Evolutionary conservation across 1,140 invertebrate species (phyloP).

Genomic region (Ceratosolen fusciceps): DNA sequence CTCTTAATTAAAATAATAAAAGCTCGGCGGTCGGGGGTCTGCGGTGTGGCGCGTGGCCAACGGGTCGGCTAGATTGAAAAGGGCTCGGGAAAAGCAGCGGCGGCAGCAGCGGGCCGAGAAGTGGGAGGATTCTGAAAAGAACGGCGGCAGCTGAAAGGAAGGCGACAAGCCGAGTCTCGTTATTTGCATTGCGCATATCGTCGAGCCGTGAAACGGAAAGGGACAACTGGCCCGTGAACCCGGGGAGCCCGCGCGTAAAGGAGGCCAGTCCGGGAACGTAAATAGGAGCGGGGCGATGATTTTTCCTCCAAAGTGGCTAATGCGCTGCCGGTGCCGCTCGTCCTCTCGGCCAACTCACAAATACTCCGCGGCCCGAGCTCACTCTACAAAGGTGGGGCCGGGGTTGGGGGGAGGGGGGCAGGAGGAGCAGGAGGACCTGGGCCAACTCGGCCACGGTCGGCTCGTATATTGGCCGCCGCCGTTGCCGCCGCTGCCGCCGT

Average conservation of each 20-base stretch:
- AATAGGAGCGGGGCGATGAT: slow-evolving; percentile 50
- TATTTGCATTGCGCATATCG: neutral
- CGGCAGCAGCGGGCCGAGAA: neutral
- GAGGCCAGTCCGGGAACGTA: slow-evolving; percentile 47
- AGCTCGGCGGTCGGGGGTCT: neutral
- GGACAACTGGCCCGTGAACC: neutral
- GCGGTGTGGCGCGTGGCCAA: too few relatives aligned
- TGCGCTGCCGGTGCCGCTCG: slow-evolving; percentile 30
- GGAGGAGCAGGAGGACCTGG: too few relatives aligned
- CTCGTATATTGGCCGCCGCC: too few relatives aligned
- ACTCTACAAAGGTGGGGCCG: too few relatives aligned
- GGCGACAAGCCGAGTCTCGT: slow-evolving; percentile 15
- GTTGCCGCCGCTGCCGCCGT: too few relatives aligned
- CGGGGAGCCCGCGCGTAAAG: slow-evolving; percentile 43
- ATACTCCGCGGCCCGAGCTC: too few relatives aligned
- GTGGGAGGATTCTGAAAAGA: neutral
- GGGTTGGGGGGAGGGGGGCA: too few relatives aligned
- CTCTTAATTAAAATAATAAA: slow-evolving; percentile 20
- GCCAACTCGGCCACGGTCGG: too few relatives aligned
- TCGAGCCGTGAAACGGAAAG: neutral
- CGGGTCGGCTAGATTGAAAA: too few relatives aligned
- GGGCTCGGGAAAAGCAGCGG: too few relatives aligned
- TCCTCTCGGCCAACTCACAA: too few relatives aligned
- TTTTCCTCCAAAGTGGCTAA: slow-evolving; percentile 51
- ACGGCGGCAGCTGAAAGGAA: neutral